Evolutionary conservation across 2,113 vertebrate species (phyloP).

Genomic region (Porphyrio hochstetteri): DNA sequence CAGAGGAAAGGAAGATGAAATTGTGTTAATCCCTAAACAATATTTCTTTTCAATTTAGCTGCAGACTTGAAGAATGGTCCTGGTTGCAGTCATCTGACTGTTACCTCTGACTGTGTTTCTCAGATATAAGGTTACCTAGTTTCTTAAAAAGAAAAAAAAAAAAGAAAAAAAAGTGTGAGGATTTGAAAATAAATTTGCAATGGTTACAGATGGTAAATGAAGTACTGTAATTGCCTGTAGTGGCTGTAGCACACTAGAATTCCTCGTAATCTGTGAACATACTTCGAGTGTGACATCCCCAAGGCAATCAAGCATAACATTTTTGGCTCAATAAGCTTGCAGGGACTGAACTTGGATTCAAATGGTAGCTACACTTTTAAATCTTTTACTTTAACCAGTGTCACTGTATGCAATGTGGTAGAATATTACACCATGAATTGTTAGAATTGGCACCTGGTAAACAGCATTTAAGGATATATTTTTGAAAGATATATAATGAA

Average conservation of each 20-base stretch:
- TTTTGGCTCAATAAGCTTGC: background rate
- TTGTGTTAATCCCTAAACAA: background rate
- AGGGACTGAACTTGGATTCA: background rate
- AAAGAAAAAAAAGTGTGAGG: background rate
- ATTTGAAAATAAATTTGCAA: background rate
- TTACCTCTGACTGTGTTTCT: background rate
- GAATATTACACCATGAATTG: background rate
- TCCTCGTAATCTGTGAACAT: background rate
- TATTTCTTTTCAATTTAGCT: background rate
- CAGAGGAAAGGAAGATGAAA: background rate
- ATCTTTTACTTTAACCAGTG: background rate
- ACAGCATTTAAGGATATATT: background rate
- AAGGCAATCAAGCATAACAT: background rate
- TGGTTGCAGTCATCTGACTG: background rate
- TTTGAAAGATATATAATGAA: background rate
- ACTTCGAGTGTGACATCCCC: background rate
- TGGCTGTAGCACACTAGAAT: background rate
- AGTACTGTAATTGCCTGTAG: background rate
- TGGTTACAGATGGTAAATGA: background rate
- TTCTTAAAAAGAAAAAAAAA: no score
- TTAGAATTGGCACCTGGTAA: background rate
- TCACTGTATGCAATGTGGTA: background rate
- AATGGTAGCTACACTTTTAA: background rate
- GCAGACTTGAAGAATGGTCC: background rate
- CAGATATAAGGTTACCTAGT: background rate